A percentile compares a stretch with the other conserved stretches of the same genome.
These are phyloP conservation scores for Metacarcinus magister DNA, from an alignment of 2,888 invertebrate genomes.

Conservation along the genomic window DNA sequence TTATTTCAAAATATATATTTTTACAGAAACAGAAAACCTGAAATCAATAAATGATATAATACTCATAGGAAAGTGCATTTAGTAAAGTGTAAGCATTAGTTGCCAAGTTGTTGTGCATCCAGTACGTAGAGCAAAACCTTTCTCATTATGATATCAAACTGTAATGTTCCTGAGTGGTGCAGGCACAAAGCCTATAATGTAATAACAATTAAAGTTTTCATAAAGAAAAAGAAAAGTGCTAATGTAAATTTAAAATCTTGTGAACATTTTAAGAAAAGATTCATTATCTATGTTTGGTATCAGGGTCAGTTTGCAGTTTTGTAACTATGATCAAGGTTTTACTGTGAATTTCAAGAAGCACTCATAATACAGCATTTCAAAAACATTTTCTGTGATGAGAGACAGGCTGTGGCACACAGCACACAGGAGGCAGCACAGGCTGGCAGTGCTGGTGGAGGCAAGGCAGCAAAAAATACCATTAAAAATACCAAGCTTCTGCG, in stretches of 20 bases:
- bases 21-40: not conserved
- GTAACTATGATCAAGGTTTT: constrained; percentile 5
- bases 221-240: not conserved
- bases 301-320: not conserved
- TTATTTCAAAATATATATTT: not conserved
- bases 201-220: not conserved
- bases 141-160: not conserved
- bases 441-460: constrained; percentile 31
- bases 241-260: not conserved
- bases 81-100: constrained; percentile 46
- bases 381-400: not conserved
- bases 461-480: constrained; percentile 23
- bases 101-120: not conserved
- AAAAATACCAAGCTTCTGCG: constrained; percentile 44
- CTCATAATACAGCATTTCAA: not conserved
- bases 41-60: not conserved
- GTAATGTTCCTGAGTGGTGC: not conserved
- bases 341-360: not conserved
- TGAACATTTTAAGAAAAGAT: not conserved
- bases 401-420: constrained; percentile 40
- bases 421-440: constrained; percentile 20
- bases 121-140: not conserved
- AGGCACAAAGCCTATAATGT: not conserved
- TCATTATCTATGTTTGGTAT: not conserved
- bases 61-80: not conserved